Evolutionary conservation across 2,797 vertebrate species (phyloP).

Genomic region (Ceyx erithaca): DNA sequence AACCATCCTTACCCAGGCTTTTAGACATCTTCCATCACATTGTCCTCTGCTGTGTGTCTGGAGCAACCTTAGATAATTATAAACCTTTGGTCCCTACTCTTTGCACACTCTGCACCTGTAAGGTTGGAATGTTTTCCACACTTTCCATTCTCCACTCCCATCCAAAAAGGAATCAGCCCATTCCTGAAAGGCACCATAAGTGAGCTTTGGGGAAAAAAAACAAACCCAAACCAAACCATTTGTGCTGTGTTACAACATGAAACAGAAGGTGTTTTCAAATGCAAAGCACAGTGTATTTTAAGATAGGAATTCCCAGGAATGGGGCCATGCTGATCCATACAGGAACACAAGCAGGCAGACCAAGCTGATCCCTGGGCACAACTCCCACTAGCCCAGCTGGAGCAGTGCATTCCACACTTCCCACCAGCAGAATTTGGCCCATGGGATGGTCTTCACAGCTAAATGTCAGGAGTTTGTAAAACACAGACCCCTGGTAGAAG

Average conservation of each 20-base stretch:
- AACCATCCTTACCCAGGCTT: not conserved
- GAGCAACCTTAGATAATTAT: not conserved
- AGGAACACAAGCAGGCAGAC: not conserved
- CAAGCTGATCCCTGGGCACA: not conserved
- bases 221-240: not conserved
- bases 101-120: not conserved
- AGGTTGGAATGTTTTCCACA: not conserved
- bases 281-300: not conserved
- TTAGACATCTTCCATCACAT: not conserved
- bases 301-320: not conserved
- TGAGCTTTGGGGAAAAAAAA: not conserved
- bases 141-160: not conserved
- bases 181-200: not conserved
- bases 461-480: not conserved
- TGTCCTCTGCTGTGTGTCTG: not conserved
- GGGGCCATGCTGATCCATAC: not conserved
- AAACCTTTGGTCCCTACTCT: not conserved
- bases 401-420: not conserved
- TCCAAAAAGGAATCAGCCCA: not conserved
- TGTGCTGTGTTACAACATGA: not conserved
- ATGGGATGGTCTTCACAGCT: not conserved
- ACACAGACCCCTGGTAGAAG: not conserved
- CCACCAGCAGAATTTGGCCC: not conserved
- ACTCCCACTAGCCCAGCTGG: not conserved
- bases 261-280: not conserved